Evolutionary conservation across 2,113 vertebrate species (phyloP).

Genomic region (Spizaetus ornatus): DNA sequence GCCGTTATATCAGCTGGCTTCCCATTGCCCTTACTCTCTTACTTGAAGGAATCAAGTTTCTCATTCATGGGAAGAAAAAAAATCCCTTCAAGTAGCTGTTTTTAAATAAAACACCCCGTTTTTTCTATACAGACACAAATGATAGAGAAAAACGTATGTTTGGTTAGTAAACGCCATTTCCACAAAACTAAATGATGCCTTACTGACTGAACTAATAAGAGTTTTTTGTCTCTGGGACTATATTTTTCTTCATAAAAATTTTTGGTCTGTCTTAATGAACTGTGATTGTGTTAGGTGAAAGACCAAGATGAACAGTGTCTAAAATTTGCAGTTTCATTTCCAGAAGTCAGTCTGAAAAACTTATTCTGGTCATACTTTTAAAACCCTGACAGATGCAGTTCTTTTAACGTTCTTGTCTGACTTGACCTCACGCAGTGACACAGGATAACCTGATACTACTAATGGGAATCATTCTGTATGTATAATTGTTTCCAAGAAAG

Average conservation of each 20-base stretch:
- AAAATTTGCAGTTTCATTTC: not conserved
- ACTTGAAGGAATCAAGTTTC: not conserved
- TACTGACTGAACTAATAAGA: not conserved
- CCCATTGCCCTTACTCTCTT: not conserved
- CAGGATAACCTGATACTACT: not conserved
- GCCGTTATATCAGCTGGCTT: not conserved
- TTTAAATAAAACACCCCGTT: not conserved
- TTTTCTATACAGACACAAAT: not conserved
- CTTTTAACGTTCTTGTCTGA: not conserved
- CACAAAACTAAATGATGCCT: not conserved
- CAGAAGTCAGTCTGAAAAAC: not conserved
- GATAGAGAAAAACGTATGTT: not conserved
- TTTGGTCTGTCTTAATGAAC: not conserved
- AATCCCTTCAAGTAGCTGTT: not conserved
- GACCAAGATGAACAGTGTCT: not conserved
- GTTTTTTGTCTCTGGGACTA: not conserved
- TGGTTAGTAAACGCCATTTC: not conserved
- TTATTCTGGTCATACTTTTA: not conserved
- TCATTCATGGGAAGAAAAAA: not conserved
- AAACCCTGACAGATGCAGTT: not conserved
- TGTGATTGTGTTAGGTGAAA: not conserved
- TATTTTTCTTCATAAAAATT: not conserved
- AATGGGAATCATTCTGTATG: not conserved
- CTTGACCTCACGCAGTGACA: not conserved
- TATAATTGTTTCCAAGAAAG: not conserved